Percentiles rank a stretch among this genome's conserved stretches.
phyloP scores from a whole-genome alignment of 1,140 invertebrate genomes.

The Bemisia tabaci region DNA sequence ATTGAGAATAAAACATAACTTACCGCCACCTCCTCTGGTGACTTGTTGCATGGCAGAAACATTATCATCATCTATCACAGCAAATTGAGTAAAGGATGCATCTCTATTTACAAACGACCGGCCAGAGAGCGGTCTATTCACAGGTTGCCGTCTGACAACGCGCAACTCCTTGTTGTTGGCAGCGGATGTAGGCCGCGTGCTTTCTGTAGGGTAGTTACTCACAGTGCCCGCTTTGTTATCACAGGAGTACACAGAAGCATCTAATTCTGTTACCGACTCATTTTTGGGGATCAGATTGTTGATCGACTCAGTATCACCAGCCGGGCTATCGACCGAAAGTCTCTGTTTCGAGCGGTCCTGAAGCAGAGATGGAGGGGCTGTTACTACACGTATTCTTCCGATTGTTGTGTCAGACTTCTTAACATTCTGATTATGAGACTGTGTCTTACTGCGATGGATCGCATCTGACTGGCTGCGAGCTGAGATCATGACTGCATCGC shows the following conservation, averaged over 20 bases:
- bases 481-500: constrained; percentile 37
- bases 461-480: constrained; percentile 33
- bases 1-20: constrained; percentile 4
- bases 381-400: constrained; percentile 30
- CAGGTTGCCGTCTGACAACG: background rate
- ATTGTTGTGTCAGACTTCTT: constrained; percentile 30
- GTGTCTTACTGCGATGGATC: constrained; percentile 10
- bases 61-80: constrained; percentile 85
- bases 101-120: constrained; percentile 6
- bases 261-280: constrained; percentile 25
- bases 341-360: background rate
- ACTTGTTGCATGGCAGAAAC: constrained; percentile 75
- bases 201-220: background rate
- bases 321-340: background rate
- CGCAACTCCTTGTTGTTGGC: background rate
- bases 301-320: background rate
- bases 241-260: constrained; percentile 22
- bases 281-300: background rate
- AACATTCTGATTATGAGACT: constrained; percentile 25
- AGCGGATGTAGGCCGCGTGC: background rate
- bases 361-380: constrained; percentile 21
- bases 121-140: background rate
- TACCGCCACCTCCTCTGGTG: constrained; percentile 37
- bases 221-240: constrained; percentile 14
- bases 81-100: constrained; percentile 67